phyloP scores from a whole-genome alignment of 2,888 invertebrate genomes.

The Eupithecia subfuscata region DNA sequence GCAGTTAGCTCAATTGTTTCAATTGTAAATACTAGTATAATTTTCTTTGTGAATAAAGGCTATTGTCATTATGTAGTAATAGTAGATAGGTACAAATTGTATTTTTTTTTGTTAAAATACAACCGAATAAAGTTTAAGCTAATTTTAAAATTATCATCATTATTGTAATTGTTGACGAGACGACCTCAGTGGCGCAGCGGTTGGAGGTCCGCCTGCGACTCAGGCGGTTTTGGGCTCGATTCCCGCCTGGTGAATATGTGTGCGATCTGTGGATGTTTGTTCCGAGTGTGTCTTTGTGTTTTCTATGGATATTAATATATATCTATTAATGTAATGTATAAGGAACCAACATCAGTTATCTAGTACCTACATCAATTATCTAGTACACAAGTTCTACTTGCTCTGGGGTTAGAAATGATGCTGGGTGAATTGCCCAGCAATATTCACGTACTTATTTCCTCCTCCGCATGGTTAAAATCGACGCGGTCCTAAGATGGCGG shows the following conservation, averaged over 20 bases:
- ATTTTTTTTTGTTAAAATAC: too few species aligned
- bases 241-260: not conserved
- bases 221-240: not conserved
- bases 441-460: not conserved
- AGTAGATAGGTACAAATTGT: too few species aligned
- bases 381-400: not conserved
- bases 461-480: not conserved
- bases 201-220: not conserved
- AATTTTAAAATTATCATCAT: not conserved
- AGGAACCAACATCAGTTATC: too few species aligned
- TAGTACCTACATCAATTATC: not conserved
- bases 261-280: not conserved
- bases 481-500: not conserved
- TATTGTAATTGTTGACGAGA: not conserved
- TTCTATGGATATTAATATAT: not conserved
- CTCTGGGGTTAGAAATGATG: not conserved
- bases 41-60: too few species aligned
- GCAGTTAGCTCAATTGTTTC: too few species aligned
- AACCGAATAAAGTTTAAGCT: too few species aligned
- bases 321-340: not conserved
- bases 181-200: not conserved
- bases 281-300: not conserved
- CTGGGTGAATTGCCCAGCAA: not conserved
- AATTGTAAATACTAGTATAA: too few species aligned
- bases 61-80: too few species aligned